Base-by-base conservation (phyloP, 2,797 vertebrate species). In the Lepilemur ruficaudatus region DNA sequence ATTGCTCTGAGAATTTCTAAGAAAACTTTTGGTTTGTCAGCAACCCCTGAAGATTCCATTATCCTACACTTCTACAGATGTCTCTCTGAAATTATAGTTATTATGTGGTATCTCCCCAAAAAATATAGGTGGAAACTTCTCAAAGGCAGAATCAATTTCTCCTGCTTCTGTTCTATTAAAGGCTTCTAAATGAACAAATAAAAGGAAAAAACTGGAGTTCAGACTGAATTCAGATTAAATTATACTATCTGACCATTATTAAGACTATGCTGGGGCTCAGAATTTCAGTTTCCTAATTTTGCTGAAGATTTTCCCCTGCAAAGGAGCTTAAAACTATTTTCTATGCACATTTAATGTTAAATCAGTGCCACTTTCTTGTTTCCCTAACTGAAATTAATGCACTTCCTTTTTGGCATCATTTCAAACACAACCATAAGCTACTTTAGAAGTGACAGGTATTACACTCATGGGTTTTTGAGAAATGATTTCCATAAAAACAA, bases 261-360 rank as follows among this genome's bases (percentile, higher is more conserved):
- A 48, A 91, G 57, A 93, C 95, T 92, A 93, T 46, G 69, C 32
- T 73, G 20, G 20, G 38, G n/a, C 28, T 80, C 65, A 81, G 41
- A 96, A 76, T 55, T 85, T 89, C 52, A 69, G 55, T 92, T 95
- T 96, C 43, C 91, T 89, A 94, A 76, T 9, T 28, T 17, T n/a
- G 15, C 79, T 89, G 57, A 63, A 69, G 12, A 52, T 43, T 65
- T 70, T 87, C 61, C 65, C 80, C 69, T 67, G 30, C 1, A 70
- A 86, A 59, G 59, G 41, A 15, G 48, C 57, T 43, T 72, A 87
- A 90, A 90, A 43, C 57, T 72, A 70, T 91, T 89, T 92, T 88
- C 70, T 80, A 67, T 35, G 20, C 17, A 61, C 78, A 46, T 59
- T 73, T 57, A 63, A 75, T 70, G n/a, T 89, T 69, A 69, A 94